Evolutionary conservation across 2,888 invertebrate genomes (phyloP).

Genomic region (Callyntrura guangdongensis): DNA sequence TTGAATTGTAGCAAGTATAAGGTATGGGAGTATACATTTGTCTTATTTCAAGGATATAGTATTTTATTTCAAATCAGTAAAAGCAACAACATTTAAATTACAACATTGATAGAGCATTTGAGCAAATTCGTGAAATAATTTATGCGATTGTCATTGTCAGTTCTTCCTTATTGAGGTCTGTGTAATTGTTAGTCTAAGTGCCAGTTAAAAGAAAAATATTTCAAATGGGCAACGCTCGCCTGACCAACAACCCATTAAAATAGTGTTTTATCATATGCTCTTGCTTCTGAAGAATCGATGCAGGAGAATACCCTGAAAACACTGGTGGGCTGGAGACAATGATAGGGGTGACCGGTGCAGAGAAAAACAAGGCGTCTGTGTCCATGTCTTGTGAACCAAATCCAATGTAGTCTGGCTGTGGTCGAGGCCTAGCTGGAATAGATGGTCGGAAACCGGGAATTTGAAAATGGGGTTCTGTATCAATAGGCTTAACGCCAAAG

Average conservation of each 20-base stretch:
- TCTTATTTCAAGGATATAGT: too few relatives aligned
- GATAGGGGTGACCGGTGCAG: constrained; percentile 15
- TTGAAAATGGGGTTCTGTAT: constrained; percentile 33
- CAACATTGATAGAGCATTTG: too few relatives aligned
- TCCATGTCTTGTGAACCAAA: constrained; percentile 46
- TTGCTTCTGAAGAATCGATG: constrained; percentile 25
- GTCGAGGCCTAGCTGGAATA: constrained; percentile 39
- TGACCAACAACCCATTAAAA: neutral
- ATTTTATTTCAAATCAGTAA: too few relatives aligned
- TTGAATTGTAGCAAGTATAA: too few relatives aligned
- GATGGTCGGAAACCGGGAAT: constrained; percentile 52
- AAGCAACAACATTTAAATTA: too few relatives aligned
- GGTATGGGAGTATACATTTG: too few relatives aligned
- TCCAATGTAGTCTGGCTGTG: constrained; percentile 51
- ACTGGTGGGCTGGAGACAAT: constrained; percentile 47
- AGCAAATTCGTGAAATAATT: too few relatives aligned
- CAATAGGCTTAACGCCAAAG: constrained; percentile 57
- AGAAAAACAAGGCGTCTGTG: neutral
- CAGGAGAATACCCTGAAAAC: constrained; percentile 32
- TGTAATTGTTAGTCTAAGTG: too few relatives aligned
- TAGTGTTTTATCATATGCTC: constrained; percentile 52
- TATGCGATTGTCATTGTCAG: too few relatives aligned
- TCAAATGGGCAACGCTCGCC: neutral
- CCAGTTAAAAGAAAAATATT: too few relatives aligned
- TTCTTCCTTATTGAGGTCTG: too few relatives aligned